Evolutionary conservation across 2,888 invertebrate species (phyloP).

Genomic region (Prosopocoilus inquinatus): DNA sequence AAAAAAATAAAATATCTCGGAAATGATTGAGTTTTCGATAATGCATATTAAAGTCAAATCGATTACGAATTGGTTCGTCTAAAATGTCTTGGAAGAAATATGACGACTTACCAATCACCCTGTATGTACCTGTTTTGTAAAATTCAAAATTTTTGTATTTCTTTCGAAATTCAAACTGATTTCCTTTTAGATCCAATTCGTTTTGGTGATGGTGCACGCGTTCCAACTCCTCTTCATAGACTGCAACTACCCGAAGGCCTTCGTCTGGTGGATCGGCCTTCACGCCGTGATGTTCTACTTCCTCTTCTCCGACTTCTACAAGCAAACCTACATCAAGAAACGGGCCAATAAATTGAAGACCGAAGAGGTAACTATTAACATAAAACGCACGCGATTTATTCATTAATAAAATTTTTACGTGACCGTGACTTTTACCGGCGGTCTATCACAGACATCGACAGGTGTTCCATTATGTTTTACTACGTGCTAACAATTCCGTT

Average conservation of each 20-base stretch:
- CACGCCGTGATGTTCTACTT: constrained; percentile 92
- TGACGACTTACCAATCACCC: no score
- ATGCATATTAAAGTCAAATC: no score
- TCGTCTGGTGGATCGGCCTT: constrained; percentile 88
- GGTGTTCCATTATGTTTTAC: no score
- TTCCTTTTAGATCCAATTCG: constrained; percentile 73
- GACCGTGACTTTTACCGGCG: not conserved
- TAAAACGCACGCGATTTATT: no score
- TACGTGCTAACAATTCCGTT: no score
- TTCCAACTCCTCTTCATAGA: constrained; percentile 86
- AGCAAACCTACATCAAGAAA: constrained; percentile 61
- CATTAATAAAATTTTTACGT: not conserved
- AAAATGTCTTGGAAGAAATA: no score
- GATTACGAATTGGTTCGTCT: no score
- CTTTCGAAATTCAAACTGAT: constrained; percentile 1
- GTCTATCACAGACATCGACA: no score
- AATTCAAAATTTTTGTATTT: no score
- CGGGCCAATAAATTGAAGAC: constrained; percentile 7
- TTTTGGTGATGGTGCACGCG: constrained; percentile 83
- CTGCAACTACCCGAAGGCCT: constrained; percentile 85
- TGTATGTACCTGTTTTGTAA: not conserved
- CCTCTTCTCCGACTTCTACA: constrained; percentile 90
- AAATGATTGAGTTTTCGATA: no score
- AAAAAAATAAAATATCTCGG: no score
- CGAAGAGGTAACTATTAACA: not conserved